phyloP scores from a whole-genome alignment of 2,113 vertebrate genomes.

The Rhinopomastus cyanomelas region DNA sequence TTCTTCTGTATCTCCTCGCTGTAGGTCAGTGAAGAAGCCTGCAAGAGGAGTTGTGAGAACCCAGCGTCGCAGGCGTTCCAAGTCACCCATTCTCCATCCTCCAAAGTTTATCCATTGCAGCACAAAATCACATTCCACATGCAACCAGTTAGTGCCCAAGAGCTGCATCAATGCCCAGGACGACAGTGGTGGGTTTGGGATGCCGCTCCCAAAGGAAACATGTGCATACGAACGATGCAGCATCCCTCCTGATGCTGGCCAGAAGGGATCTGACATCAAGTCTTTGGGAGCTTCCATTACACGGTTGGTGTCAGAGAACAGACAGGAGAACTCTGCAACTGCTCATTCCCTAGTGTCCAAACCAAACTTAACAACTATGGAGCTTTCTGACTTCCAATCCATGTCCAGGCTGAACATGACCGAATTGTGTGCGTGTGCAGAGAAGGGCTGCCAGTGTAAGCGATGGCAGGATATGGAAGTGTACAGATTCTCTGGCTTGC shows the following conservation, averaged over 20 bases:
- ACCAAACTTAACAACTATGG: conserved; percentile 50
- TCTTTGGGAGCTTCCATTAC: conserved; percentile 43
- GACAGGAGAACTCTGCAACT: conserved; percentile 40
- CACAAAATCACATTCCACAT: conserved; percentile 66
- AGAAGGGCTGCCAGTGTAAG: conserved; percentile 76
- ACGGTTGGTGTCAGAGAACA: neutral
- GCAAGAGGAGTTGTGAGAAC: conserved; percentile 83
- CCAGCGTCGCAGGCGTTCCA: conserved; percentile 89
- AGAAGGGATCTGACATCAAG: conserved; percentile 41
- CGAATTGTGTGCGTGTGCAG: conserved; percentile 58
- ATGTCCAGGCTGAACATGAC: conserved; percentile 78
- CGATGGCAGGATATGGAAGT: conserved; percentile 90
- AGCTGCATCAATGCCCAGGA: conserved; percentile 74
- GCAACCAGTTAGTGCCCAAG: conserved; percentile 81
- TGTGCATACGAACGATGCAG: conserved; percentile 42
- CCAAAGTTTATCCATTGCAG: conserved; percentile 95
- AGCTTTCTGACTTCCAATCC: conserved; percentile 85
- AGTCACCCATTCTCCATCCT: conserved; percentile 95
- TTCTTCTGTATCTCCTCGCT: neutral
- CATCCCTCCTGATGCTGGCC: conserved; percentile 61
- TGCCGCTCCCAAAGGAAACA: conserved; percentile 72
- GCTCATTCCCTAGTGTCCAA: conserved; percentile 33
- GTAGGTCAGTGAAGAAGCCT: conserved; percentile 87
- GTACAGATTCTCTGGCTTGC: conserved; percentile 94
- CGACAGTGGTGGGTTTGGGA: conserved; percentile 39